Evolutionary conservation across 2,113 vertebrate genomes (phyloP).

Genomic region (Bothrops jararaca): DNA sequence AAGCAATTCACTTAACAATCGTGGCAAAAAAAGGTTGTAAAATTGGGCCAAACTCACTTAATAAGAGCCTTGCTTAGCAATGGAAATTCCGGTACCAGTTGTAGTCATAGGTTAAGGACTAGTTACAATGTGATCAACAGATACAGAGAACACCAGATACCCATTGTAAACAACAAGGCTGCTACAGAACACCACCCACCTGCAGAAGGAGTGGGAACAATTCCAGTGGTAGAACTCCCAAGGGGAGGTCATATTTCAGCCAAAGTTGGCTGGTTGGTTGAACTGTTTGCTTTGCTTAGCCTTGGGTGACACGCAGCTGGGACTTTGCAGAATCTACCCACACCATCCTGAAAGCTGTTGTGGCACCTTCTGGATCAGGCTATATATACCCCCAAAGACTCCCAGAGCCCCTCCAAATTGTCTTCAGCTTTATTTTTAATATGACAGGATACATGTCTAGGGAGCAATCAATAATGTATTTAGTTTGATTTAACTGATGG

Average conservation of each 20-base stretch:
- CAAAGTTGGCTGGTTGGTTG: background rate
- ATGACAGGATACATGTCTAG: background rate
- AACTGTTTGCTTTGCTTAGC: background rate
- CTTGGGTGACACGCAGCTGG: background rate
- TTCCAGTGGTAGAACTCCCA: background rate
- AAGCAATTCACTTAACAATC: background rate
- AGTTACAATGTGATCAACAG: background rate
- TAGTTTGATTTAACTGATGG: background rate
- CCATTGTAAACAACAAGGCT: background rate
- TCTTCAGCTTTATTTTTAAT: background rate
- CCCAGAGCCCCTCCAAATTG: background rate
- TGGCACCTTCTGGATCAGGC: background rate
- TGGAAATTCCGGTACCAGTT: background rate
- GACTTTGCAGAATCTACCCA: background rate
- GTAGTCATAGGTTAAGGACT: background rate
- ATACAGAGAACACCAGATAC: background rate
- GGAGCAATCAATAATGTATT: background rate
- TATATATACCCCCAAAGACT: background rate
- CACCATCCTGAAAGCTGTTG: background rate
- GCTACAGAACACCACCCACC: background rate
- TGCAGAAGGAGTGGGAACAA: background rate
- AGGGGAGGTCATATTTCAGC: background rate
- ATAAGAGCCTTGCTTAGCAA: background rate
- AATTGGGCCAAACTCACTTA: background rate
- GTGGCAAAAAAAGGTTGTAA: background rate